A percentile compares a stretch with the other conserved stretches of the same genome.
These are phyloP conservation scores for Elephantulus edwardii DNA, from an alignment of 2,113 vertebrate genomes.

Conservation along the genomic window DNA sequence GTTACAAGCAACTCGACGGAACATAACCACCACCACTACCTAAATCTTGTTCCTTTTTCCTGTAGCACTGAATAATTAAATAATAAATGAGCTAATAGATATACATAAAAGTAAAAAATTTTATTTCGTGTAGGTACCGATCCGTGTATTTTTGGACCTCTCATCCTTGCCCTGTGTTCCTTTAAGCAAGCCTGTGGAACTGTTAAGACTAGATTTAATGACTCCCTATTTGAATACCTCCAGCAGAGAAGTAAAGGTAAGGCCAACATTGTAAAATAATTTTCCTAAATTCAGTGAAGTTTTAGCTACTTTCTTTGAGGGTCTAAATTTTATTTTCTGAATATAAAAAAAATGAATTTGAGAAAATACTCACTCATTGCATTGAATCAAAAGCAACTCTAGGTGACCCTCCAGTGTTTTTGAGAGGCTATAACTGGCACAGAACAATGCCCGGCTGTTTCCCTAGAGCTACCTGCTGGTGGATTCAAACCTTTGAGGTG, in stretches of 20 bases:
- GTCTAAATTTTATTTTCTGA: conserved; percentile 32
- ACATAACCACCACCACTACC: no score
- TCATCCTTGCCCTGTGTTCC: conserved; percentile 89
- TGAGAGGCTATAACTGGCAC: no score
- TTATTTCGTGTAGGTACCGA: conserved; percentile 88
- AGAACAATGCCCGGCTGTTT: no score
- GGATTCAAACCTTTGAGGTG: no score
- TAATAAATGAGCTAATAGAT: neutral
- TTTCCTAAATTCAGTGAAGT: neutral
- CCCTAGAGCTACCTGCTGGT: no score
- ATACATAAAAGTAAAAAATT: neutral
- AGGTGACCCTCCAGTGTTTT: no score
- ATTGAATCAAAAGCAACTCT: conserved; percentile 7
- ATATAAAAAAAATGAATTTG: conserved; percentile 13
- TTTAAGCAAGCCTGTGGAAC: conserved; percentile 91
- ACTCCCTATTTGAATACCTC: conserved; percentile 87
- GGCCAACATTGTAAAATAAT: neutral
- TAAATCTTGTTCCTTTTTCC: neutral
- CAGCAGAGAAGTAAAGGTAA: conserved; percentile 92
- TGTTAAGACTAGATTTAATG: conserved; percentile 95
- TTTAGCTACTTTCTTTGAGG: conserved; percentile 39
- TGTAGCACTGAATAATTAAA: neutral
- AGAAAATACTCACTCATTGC: conserved; percentile 2
- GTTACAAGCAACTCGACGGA: no score
- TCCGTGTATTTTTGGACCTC: conserved; percentile 95